Conservation (phyloP, 2,888 invertebrate genomes). For the Leptopilina syphax region DNA sequence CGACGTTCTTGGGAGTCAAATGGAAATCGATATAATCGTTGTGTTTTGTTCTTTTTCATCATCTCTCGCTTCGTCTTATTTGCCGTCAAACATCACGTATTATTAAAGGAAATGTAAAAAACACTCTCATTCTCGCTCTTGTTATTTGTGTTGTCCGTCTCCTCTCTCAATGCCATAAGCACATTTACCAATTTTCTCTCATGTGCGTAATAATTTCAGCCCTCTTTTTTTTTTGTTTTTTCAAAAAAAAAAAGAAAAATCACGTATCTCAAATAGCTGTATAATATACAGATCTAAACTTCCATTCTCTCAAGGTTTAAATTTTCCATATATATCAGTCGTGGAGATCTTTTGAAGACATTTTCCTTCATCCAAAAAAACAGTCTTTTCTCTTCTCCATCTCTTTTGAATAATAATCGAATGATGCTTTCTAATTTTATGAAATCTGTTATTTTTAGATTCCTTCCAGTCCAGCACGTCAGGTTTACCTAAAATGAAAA, state of each 20-base stretch:
- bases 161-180: not conserved
- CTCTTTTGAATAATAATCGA: slow-evolving; percentile 12
- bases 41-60: slow-evolving; percentile 4
- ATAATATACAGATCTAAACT: not conserved
- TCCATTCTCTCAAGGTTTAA: not conserved
- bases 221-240: too few species aligned
- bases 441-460: slow-evolving; percentile 36
- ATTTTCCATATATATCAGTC: slow-evolving; percentile 7
- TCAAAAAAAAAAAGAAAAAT: too few species aligned
- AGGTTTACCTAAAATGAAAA: not conserved
- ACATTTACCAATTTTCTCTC: not conserved
- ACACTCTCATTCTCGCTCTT: slow-evolving; percentile 19
- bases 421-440: slow-evolving; percentile 33
- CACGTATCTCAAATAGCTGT: not conserved
- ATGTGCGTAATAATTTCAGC: too few species aligned
- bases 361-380: slow-evolving; percentile 9
- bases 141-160: not conserved
- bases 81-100: not conserved
- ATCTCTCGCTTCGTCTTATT: slow-evolving; percentile 32
- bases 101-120: slow-evolving; percentile 16
- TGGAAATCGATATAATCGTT: slow-evolving; percentile 46
- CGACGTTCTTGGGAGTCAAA: not conserved
- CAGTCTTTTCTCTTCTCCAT: slow-evolving; percentile 16
- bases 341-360: not conserved
- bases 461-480: not conserved